phyloP scores from a whole-genome alignment of 2,888 invertebrate genomes.

The Elmis aenea region DNA sequence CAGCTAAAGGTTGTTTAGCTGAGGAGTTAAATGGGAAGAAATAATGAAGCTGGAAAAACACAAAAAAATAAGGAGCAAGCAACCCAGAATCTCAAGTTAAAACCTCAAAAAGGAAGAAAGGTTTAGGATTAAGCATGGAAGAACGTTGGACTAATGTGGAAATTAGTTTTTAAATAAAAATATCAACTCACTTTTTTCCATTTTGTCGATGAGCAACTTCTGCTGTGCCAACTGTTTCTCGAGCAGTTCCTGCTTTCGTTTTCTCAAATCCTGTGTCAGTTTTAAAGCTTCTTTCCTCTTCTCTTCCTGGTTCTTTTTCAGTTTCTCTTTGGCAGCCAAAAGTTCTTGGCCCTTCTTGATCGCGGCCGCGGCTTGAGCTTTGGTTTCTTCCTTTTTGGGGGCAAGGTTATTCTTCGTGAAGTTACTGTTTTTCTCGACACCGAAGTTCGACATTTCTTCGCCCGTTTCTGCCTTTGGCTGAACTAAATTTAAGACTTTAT shows the following conservation, averaged over 20 bases:
- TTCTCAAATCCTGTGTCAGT: slow-evolving; percentile 74
- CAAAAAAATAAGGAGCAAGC: too few relatives aligned
- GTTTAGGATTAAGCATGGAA: too few relatives aligned
- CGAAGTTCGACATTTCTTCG: slow-evolving; percentile 15
- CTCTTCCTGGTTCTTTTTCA: slow-evolving; percentile 70
- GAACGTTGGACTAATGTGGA: too few relatives aligned
- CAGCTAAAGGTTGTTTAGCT: too few relatives aligned
- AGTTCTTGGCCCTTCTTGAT: slow-evolving; percentile 55
- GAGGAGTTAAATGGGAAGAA: too few relatives aligned
- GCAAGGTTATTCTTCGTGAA: slow-evolving; percentile 19
- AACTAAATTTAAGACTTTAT: slow-evolving; percentile 46
- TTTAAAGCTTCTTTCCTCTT: slow-evolving; percentile 70
- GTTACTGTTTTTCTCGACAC: slow-evolving; percentile 15
- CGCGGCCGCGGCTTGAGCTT: slow-evolving; percentile 42
- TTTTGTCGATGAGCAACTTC: slow-evolving; percentile 72
- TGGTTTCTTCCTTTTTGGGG: slow-evolving; percentile 36
- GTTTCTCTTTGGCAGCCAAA: slow-evolving; percentile 59
- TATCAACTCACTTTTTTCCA: slow-evolving; percentile 65
- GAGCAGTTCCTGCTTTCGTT: slow-evolving; percentile 80
- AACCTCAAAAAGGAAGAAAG: too few relatives aligned
- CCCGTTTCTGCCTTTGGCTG: slow-evolving; percentile 42
- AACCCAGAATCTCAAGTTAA: too few relatives aligned
- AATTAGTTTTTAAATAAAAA: too few relatives aligned
- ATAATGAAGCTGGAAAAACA: too few relatives aligned
- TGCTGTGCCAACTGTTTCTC: slow-evolving; percentile 87